Percentiles rank a stretch among this genome's conserved stretches.
phyloP scores from a whole-genome alignment of 2,113 vertebrate species.

The Silurus glanis region DNA sequence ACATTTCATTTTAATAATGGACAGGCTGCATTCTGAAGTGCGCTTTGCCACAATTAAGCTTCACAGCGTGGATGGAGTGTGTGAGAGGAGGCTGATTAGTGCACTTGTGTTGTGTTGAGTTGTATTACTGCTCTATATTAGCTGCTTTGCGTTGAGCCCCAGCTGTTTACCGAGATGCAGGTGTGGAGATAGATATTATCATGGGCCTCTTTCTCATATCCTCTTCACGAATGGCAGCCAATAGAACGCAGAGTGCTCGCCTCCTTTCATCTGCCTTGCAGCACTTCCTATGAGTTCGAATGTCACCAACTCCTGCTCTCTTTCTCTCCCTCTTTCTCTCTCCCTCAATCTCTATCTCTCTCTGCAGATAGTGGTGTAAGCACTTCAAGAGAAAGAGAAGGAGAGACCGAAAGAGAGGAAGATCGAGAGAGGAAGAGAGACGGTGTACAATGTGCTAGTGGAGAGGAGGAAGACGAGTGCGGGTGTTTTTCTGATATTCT shows the following conservation, averaged over 20 bases:
- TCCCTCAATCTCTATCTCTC: conserved; percentile 36
- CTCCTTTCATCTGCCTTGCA: conserved; percentile 65
- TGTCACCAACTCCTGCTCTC: conserved; percentile 55
- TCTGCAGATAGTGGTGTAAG: conserved; percentile 64
- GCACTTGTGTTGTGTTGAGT: not conserved
- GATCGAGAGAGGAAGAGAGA: conserved; percentile 62
- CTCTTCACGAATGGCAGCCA: conserved; percentile 60
- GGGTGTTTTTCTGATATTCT: conserved; percentile 82
- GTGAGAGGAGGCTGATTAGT: not conserved
- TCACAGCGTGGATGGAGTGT: not conserved
- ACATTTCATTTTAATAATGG: not conserved
- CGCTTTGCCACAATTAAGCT: not conserved
- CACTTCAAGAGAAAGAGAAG: conserved; percentile 61
- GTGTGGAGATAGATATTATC: conserved; percentile 57
- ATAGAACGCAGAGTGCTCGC: conserved; percentile 56
- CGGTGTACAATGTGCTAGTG: conserved; percentile 88
- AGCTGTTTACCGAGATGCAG: conserved; percentile 58
- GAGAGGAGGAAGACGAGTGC: conserved; percentile 74
- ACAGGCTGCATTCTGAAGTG: not conserved
- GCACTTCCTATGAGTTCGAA: conserved; percentile 57
- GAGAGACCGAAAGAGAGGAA: conserved; percentile 63
- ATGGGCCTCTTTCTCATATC: conserved; percentile 56
- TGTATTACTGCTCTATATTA: not conserved
- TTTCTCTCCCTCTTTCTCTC: conserved; percentile 2
- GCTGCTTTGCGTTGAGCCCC: conserved; percentile 48